Evolutionary conservation across 2,797 vertebrate genomes (phyloP), one percentile per base, ranked within the genome.

Genomic region (Molossus molossus): DNA sequence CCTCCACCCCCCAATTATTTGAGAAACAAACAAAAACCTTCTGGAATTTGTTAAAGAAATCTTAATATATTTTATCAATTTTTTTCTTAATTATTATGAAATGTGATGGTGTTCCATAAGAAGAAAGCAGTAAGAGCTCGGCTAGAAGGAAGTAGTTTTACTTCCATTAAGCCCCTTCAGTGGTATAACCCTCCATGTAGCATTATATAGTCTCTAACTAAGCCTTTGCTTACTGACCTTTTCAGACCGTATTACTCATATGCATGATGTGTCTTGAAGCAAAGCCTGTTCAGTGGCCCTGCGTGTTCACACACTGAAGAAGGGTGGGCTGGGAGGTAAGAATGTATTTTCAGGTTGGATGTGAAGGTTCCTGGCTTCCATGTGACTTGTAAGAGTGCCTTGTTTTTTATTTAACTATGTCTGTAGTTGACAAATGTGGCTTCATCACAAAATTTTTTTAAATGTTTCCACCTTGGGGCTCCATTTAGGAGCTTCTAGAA

Each of bases 351-450:
- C 29, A 60, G 85, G 87, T 91, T 83, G 69, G 85, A 77, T 92
- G 62, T 10, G 95, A 96, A 94, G 84, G 92, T 94, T 97, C 95
- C 97, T 95, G 94, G 90, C 93, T 96, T 96, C 96, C 97, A 82
- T 93, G 87, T 98, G 98, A 98, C 98, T 98, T 98, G 98, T 98
- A 98, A 93, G 93, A 93, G 97, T 98, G 95, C 73, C 97, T 96
- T 90, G 58, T 48, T 96, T 97, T 96, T 97, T 97, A 93, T 91
- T 92, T 96, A 50, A 97, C 96, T 91, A 67, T 96, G 98, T 98
- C 97, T 98, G 97, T 98, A 96, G 97, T 96, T 93, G 97, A 83
- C 92, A 82, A 82, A 86, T 95, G 92, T 96, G 95, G 97, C 77
- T 98, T 97, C 96, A 87, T 97, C 94, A 86, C 96, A 96, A 82